phyloP scores from a whole-genome alignment of 1,140 invertebrate species.

The Neodiprion virginianus region DNA sequence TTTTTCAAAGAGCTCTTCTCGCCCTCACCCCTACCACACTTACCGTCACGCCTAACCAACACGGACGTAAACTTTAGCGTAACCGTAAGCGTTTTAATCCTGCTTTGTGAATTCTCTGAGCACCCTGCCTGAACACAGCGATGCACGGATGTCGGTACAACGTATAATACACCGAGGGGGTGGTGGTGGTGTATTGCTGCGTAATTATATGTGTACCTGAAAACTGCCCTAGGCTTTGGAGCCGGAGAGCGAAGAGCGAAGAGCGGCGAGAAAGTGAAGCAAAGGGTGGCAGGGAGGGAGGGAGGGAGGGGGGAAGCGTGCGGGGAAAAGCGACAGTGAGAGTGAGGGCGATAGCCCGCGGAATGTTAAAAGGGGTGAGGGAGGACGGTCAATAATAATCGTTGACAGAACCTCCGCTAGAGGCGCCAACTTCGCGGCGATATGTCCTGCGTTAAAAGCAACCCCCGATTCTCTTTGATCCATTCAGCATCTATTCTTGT shows the following conservation, averaged over 20 bases:
- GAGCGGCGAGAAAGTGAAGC: background rate
- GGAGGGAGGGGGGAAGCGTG: background rate
- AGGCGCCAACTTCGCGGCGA: constrained; percentile 9
- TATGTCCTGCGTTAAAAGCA: background rate
- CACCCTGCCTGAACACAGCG: background rate
- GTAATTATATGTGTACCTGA: constrained; percentile 17
- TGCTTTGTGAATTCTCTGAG: background rate
- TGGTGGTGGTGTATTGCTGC: constrained; percentile 14
- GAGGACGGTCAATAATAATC: constrained; percentile 24
- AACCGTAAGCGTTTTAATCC: constrained; percentile 16
- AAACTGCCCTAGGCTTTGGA: background rate
- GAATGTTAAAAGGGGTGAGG: constrained; percentile 3
- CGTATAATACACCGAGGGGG: background rate
- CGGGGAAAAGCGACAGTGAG: constrained; percentile 18
- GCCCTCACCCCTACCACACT: constrained; percentile 14
- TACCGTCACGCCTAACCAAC: background rate
- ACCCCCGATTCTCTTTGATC: background rate
- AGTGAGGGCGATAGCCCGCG: constrained; percentile 9
- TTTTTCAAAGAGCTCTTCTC: constrained; percentile 12
- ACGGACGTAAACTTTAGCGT: constrained; percentile 13
- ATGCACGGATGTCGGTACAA: background rate
- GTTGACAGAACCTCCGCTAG: constrained; percentile 24
- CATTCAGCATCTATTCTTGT: background rate
- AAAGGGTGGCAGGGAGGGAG: background rate
- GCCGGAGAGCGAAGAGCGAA: no score